Conservation (phyloP, 2,888 invertebrate genomes). For the Bimastos eiseni region DNA sequence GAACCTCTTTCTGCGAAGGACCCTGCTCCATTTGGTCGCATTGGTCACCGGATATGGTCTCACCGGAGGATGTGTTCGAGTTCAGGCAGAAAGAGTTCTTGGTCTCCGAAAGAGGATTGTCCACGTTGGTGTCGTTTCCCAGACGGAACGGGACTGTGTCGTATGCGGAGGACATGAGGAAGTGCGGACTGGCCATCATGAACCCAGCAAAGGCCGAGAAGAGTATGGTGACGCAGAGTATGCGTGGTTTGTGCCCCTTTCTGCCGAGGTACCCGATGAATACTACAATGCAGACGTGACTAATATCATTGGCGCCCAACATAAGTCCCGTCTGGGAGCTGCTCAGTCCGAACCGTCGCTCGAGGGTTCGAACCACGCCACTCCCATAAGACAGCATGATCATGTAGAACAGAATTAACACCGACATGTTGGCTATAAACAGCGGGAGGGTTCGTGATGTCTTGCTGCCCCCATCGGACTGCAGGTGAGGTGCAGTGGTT, state of each 20-base stretch:
- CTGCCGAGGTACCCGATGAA: slow-evolving; percentile 44
- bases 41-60: not conserved
- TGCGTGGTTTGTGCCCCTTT: slow-evolving; percentile 41
- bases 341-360: slow-evolving; percentile 42
- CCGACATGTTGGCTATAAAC: slow-evolving; percentile 37
- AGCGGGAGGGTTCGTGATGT: not conserved
- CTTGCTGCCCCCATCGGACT: not conserved
- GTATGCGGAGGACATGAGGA: slow-evolving; percentile 30
- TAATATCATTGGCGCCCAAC: slow-evolving; percentile 39
- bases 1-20: not conserved
- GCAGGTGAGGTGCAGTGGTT: too few relatives aligned
- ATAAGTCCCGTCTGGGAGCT: slow-evolving; percentile 42
- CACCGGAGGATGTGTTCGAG: not conserved
- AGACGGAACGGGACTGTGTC: not conserved
- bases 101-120: not conserved
- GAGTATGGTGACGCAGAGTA: slow-evolving; percentile 36
- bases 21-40: not conserved
- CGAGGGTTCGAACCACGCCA: slow-evolving; percentile 43
- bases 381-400: slow-evolving; percentile 33
- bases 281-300: slow-evolving; percentile 41
- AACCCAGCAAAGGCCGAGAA: slow-evolving; percentile 37
- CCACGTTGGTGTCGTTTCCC: not conserved
- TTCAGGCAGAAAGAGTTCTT: not conserved
- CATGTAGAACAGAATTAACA: slow-evolving; percentile 33
- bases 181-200: slow-evolving; percentile 42